Conservation (phyloP, 2,888 invertebrate genomes). For the Thymelicus acteon region DNA sequence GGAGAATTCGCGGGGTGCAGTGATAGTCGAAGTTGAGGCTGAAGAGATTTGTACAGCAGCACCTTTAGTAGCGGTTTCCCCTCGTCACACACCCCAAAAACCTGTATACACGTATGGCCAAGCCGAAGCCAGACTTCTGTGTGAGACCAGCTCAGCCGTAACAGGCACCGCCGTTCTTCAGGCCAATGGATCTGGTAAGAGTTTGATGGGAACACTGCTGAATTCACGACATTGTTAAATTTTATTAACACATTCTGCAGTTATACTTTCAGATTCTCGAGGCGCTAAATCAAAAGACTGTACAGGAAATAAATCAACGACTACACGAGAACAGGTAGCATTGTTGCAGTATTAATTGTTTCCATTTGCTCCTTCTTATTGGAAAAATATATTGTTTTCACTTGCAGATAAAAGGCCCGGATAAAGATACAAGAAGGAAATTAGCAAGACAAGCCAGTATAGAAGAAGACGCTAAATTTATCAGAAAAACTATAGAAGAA, state of each 20-base stretch:
- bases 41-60: slow-evolving; percentile 92
- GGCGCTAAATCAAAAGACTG: slow-evolving; percentile 56
- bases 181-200: slow-evolving; percentile 67
- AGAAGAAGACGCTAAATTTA: slow-evolving; percentile 78
- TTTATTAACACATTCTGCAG: slow-evolving; percentile 39
- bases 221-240: background rate
- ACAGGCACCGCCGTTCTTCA: slow-evolving; percentile 77
- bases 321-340: slow-evolving; percentile 69
- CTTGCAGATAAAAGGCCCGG: slow-evolving; percentile 59
- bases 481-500: slow-evolving; percentile 79
- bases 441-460: slow-evolving; percentile 72
- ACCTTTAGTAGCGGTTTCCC: slow-evolving; percentile 87
- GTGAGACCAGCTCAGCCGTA: slow-evolving; percentile 74
- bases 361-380: background rate
- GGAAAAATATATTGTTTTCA: background rate
- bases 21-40: slow-evolving; percentile 92
- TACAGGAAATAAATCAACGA: slow-evolving; percentile 59
- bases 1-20: slow-evolving; percentile 87
- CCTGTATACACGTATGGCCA: slow-evolving; percentile 89
- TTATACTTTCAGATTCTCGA: slow-evolving; percentile 63
- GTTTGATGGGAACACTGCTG: background rate
- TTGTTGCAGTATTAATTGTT: background rate
- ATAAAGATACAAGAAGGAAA: slow-evolving; percentile 59
- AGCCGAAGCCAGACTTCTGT: slow-evolving; percentile 82
- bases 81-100: slow-evolving; percentile 87